Percentiles rank a stretch among this genome's conserved stretches.
phyloP scores from a whole-genome alignment of 1,140 invertebrate genomes.

The Nasonia giraulti region DNA sequence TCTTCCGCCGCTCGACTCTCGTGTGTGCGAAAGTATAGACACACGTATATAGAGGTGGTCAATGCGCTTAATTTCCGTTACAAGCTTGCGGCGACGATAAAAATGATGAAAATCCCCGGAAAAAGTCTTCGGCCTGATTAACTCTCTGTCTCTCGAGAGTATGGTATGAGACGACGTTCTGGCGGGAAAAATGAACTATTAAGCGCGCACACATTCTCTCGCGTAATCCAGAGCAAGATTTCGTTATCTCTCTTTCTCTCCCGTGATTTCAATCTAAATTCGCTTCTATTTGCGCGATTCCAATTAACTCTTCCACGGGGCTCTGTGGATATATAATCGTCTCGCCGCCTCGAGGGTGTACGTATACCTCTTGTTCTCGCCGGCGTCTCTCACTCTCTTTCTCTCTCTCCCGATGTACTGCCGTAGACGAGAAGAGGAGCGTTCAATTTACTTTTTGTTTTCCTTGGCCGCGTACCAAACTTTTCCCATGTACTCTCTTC shows the following conservation, averaged over 20 bases:
- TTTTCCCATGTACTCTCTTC: constrained; percentile 13
- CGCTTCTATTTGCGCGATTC: constrained; percentile 2
- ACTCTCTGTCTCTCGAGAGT: no score
- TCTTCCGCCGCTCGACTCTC: not conserved
- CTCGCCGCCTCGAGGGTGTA: not conserved
- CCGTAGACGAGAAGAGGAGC: not conserved
- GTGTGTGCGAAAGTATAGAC: not conserved
- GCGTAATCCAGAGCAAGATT: not conserved
- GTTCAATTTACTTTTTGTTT: constrained; percentile 43
- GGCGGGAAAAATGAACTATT: not conserved
- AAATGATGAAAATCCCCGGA: not conserved
- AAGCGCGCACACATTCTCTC: not conserved
- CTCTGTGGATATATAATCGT: not conserved
- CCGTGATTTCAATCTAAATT: not conserved
- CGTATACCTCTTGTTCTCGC: not conserved
- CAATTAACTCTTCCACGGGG: not conserved
- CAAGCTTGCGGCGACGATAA: not conserved
- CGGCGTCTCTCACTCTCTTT: not conserved
- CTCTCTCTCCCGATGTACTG: not conserved
- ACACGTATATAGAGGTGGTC: not conserved
- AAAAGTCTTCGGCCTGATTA: not conserved
- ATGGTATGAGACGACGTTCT: not conserved
- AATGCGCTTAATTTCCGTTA: not conserved
- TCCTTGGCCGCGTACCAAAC: constrained; percentile 5
- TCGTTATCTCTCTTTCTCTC: not conserved